A percentile compares a stretch with the other conserved stretches of the same genome.
These are phyloP conservation scores for Anarhynchus alexandrinus DNA, from an alignment of 2,113 vertebrate genomes.

Conservation along the genomic window DNA sequence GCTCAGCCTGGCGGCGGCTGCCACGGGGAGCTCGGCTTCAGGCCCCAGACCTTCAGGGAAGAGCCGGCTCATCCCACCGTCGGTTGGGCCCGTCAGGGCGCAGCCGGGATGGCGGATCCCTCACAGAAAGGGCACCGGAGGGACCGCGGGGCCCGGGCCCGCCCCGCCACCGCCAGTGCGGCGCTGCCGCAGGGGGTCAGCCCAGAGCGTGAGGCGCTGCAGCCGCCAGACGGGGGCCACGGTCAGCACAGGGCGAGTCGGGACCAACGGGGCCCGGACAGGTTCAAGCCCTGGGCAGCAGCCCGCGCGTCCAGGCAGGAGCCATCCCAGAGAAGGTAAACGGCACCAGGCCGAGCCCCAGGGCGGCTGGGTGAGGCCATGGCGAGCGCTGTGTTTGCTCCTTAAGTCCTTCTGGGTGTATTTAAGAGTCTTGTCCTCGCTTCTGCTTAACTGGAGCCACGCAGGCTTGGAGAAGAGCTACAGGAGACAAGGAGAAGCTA, in stretches of 20 bases:
- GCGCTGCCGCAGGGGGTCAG: fast-evolving
- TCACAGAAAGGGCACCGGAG: fast-evolving
- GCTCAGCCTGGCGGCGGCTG: not conserved
- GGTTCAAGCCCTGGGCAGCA: fast-evolving
- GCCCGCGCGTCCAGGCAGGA: no score
- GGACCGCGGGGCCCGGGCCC: no score
- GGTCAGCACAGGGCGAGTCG: fast-evolving
- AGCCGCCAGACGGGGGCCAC: fast-evolving
- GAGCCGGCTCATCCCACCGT: no score
- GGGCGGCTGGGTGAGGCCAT: fast-evolving
- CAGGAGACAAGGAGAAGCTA: fast-evolving
- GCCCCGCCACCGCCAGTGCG: fast-evolving
- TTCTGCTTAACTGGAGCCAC: fast-evolving
- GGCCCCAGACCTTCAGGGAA: not conserved
- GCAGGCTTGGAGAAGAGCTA: fast-evolving
- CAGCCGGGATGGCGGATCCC: fast-evolving
- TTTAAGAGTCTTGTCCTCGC: fast-evolving
- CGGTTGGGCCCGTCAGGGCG: not conserved
- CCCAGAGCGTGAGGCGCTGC: fast-evolving
- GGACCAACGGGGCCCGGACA: fast-evolving
- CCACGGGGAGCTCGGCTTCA: not conserved
- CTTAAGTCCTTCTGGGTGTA: fast-evolving
- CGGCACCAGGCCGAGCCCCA: no score
- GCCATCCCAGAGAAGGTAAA: not conserved
- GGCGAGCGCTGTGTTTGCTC: not conserved